Evolutionary conservation across 2,113 vertebrate species (phyloP).

Genomic region (Taurulus bubalis): DNA sequence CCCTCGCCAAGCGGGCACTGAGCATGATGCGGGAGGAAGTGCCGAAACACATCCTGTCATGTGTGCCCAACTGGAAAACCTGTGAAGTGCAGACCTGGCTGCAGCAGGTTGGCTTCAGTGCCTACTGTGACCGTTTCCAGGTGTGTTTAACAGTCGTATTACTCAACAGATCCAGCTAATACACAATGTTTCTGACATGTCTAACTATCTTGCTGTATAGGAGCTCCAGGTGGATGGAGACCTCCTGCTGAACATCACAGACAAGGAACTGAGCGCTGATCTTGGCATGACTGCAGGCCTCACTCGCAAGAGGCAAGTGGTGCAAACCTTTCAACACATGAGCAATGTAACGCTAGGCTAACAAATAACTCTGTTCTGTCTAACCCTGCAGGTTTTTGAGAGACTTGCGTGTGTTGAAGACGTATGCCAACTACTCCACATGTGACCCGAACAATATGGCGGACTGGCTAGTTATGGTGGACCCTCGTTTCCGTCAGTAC

Average conservation of each 20-base stretch:
- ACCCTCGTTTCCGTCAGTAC: conserved; percentile 95
- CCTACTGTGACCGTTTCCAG: conserved; percentile 89
- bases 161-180: background rate
- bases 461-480: conserved; percentile 91
- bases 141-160: conserved; percentile 72
- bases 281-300: conserved; percentile 90
- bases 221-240: conserved; percentile 96
- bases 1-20: conserved; percentile 91
- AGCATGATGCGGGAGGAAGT: conserved; percentile 91
- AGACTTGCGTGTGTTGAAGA: conserved; percentile 94
- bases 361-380: background rate
- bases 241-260: conserved; percentile 91
- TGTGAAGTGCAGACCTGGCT: conserved; percentile 95
- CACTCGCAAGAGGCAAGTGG: conserved; percentile 90
- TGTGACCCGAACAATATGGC: conserved; percentile 97
- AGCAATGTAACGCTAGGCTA: background rate
- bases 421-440: conserved; percentile 93
- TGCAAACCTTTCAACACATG: background rate
- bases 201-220: conserved; percentile 68
- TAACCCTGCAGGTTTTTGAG: conserved; percentile 88
- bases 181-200: background rate
- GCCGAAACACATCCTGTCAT: conserved; percentile 89
- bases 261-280: conserved; percentile 88
- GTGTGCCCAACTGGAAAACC: conserved; percentile 95
- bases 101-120: conserved; percentile 93